Evolutionary conservation across 2,888 invertebrate species (phyloP), one percentile per base, ranked within the genome.

Genomic region (Harmothoe impar): DNA sequence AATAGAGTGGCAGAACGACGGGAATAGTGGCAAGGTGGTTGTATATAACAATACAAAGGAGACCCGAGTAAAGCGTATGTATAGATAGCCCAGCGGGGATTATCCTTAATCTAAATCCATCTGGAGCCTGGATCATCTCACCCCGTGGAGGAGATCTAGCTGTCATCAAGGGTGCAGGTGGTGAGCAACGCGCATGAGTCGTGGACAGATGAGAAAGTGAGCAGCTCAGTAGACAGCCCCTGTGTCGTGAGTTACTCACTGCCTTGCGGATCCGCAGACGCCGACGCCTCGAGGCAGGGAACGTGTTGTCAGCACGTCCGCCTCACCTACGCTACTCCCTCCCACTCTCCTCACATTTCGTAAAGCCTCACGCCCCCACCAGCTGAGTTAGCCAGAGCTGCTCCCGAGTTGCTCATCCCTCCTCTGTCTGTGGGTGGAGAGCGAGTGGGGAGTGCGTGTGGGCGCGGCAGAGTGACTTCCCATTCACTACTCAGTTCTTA

Each of bases 401-500:
- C n/a, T n/a, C 62, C 29, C 29, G 72, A 29, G 29, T 25, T 72
- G 72, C 72, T n/a, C 25, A 20, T n/a, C 20, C 62, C 23, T 3
- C 62, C 20, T 12, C 62, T 62, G 62, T n/a, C 62, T n/a, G n/a
- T 29, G 31, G 25, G 3, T 7, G 31, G 35, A 29, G 35, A 78
- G 33, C 3, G 31, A 78, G 78, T 78, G 78, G 78, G 25, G 35
- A 78, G 78, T 12, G 78, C 35, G 31, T 78, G 35, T 78, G 62
- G 62, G 62, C 62, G 62, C n/a, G 62, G 43, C 43, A 15, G 29
- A 72, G 72, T 72, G 29, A 72, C 72, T 84, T 35, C 23, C 5
- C 62, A 62, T 12, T 62, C 31, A 78, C n/a, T n/a, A n/a, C 78
- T 78, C 78, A 29, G 29, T n/a, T 25, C 68, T 25, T 68, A n/a